Percentiles rank a stretch among this genome's conserved stretches.
Evolutionary conservation across 2,888 invertebrate species (phyloP).

Genomic region (Trichopria drosophilae): DNA sequence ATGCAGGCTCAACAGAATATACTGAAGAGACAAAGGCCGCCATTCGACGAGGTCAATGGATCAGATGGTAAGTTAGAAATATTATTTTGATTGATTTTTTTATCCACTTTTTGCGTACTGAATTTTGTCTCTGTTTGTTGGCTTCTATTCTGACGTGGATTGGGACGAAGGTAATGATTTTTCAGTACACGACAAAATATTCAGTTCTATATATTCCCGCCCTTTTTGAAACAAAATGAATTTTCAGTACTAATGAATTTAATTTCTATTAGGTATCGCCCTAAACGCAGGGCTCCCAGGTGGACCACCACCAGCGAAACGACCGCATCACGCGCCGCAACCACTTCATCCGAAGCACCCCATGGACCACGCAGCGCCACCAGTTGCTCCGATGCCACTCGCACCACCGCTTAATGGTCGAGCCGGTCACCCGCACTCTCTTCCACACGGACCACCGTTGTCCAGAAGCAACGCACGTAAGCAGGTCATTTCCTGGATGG

Average conservation of each 20-base stretch:
- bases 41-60: constrained; percentile 87
- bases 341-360: constrained; percentile 50
- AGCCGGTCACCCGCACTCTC: constrained; percentile 50
- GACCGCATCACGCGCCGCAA: constrained; percentile 57
- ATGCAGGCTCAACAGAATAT: constrained; percentile 59
- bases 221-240: neutral
- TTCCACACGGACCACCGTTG: constrained; percentile 66
- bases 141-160: constrained; percentile 67
- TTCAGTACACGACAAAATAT: neutral
- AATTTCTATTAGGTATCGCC: constrained; percentile 48
- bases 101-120: constrained; percentile 40
- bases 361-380: constrained; percentile 46
- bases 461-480: constrained; percentile 76
- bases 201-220: neutral
- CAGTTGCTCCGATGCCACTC: constrained; percentile 46
- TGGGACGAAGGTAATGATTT: constrained; percentile 66
- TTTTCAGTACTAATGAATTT: constrained; percentile 6
- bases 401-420: constrained; percentile 54
- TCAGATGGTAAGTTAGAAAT: constrained; percentile 75
- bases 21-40: constrained; percentile 74
- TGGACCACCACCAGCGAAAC: constrained; percentile 77
- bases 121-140: constrained; percentile 59
- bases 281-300: constrained; percentile 50
- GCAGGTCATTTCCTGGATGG: constrained; percentile 97
- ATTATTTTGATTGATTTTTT: neutral